Evolutionary conservation across 2,888 invertebrate genomes (phyloP).

Genomic region (Pardosa pseudoannulata): DNA sequence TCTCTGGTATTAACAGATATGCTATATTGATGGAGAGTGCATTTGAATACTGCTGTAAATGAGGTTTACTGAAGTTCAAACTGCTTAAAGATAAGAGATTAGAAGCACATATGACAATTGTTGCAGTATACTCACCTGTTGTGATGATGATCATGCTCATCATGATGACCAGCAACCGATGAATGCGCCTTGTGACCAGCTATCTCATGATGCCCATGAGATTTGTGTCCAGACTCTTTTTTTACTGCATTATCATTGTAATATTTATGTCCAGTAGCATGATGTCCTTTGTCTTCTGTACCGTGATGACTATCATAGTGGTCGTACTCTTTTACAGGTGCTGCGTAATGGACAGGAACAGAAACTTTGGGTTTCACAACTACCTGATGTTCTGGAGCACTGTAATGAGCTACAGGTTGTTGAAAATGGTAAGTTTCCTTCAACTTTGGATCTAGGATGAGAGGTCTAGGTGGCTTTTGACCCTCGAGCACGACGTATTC

Average conservation of each 20-base stretch:
- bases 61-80: too few relatives aligned
- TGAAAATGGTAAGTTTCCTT: not conserved
- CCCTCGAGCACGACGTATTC: not conserved
- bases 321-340: conserved; percentile 23
- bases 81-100: too few relatives aligned
- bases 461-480: conserved; percentile 6
- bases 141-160: conserved; percentile 50
- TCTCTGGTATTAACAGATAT: too few relatives aligned
- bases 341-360: conserved; percentile 14
- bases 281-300: conserved; percentile 35
- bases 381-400: not conserved
- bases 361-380: conserved; percentile 3
- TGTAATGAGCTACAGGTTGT: conserved; percentile 1
- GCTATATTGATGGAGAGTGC: too few relatives aligned
- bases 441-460: conserved; percentile 23
- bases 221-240: conserved; percentile 40
- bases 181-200: conserved; percentile 50
- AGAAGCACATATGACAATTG: too few relatives aligned
- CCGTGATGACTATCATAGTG: conserved; percentile 27
- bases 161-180: conserved; percentile 32
- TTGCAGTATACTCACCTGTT: conserved; percentile 50
- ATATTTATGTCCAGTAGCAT: conserved; percentile 38
- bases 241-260: conserved; percentile 37
- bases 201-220: conserved; percentile 41
- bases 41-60: too few relatives aligned